Conservation (phyloP, 2,888 invertebrate genomes). For the Dynastes grantii region DNA sequence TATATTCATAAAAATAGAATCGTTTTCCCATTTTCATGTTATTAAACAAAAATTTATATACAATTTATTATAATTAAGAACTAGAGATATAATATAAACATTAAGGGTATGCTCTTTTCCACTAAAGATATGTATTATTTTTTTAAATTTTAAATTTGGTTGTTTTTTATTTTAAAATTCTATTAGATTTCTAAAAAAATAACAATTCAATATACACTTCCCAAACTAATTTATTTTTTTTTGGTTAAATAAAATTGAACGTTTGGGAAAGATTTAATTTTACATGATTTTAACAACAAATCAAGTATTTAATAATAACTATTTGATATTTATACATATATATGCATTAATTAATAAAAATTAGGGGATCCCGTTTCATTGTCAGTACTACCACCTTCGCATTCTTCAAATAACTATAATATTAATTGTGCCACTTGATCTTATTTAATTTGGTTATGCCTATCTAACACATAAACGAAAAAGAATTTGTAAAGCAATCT, state of each 20-base stretch:
- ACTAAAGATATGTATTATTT: conserved; percentile 7
- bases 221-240: neutral
- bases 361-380: conserved; percentile 24
- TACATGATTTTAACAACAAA: too few species aligned
- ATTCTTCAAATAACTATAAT: neutral
- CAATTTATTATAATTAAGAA: neutral
- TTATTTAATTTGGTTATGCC: conserved; percentile 30
- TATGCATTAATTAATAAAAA: neutral
- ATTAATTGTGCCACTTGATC: conserved; percentile 42
- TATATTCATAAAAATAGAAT: conserved; percentile 28
- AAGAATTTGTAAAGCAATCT: neutral
- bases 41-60: neutral
- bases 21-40: neutral
- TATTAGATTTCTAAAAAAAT: neutral
- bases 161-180: neutral
- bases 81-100: too few species aligned
- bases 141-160: neutral
- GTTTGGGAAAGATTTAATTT: too few species aligned
- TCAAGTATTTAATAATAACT: neutral
- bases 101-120: neutral
- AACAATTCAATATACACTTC: conserved; percentile 1
- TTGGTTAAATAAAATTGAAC: too few species aligned
- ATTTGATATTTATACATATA: conserved; percentile 2
- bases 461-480: conserved; percentile 28
- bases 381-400: neutral